A percentile compares a stretch with the other conserved stretches of the same genome.
phyloP scores from a whole-genome alignment of 2,113 vertebrate genomes.

The Dicerorhinus sumatrensis region DNA sequence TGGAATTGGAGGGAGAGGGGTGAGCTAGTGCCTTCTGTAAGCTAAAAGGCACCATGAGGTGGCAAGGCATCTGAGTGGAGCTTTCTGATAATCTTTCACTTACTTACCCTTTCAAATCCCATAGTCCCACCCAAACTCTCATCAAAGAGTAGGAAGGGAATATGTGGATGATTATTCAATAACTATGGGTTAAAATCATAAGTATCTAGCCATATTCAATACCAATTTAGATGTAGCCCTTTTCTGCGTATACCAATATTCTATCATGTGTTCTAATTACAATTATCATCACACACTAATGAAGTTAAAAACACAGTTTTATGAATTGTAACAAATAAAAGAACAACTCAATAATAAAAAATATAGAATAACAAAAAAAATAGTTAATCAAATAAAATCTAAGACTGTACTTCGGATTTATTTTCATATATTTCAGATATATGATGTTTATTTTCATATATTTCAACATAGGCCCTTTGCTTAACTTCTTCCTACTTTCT shows the following conservation, averaged over 20 bases:
- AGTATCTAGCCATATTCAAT: neutral
- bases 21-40: neutral
- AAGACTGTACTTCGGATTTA: neutral
- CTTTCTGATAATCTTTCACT: neutral
- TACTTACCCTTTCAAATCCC: neutral
- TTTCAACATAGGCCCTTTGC: neutral
- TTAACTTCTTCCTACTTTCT: neutral
- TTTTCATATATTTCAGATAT: slow-evolving; percentile 1
- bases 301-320: neutral
- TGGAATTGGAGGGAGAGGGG: neutral
- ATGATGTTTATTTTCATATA: neutral
- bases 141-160: neutral
- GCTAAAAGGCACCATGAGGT: neutral
- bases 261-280: neutral
- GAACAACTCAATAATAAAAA: neutral
- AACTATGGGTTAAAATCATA: neutral
- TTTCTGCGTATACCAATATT: neutral
- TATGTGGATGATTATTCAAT: neutral
- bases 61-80: neutral
- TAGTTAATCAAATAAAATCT: neutral
- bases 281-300: neutral
- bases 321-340: neutral
- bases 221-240: neutral
- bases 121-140: neutral
- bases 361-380: neutral